phyloP scores from a whole-genome alignment of 2,888 invertebrate species.

The Eueremaeus valkanovi region DNA sequence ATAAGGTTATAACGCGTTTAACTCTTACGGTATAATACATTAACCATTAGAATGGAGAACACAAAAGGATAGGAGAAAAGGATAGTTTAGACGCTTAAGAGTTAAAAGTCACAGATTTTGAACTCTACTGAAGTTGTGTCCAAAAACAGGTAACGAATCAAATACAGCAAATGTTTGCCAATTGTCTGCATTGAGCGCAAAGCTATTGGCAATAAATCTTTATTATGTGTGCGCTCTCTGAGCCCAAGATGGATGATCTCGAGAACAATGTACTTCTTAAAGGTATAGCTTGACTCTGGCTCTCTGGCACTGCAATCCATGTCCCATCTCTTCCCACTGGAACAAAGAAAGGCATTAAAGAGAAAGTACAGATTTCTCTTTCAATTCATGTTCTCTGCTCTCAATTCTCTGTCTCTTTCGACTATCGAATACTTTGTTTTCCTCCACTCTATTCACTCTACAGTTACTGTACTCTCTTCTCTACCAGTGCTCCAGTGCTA shows the following conservation, averaged over 20 bases:
- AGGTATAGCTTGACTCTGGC: not conserved
- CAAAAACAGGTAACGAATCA: constrained; percentile 15
- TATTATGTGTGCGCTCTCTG: constrained; percentile 1
- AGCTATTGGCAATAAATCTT: constrained; percentile 9
- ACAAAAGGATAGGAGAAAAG: too few relatives aligned
- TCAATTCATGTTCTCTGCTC: constrained; percentile 1
- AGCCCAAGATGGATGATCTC: constrained; percentile 3
- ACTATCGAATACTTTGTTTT: not conserved
- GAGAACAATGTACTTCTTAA: not conserved
- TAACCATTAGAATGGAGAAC: too few relatives aligned
- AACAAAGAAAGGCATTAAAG: constrained; percentile 15
- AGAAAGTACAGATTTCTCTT: not conserved
- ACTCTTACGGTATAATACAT: not conserved
- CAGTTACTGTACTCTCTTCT: not conserved
- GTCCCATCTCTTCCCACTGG: constrained; percentile 22
- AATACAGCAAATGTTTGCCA: constrained; percentile 1
- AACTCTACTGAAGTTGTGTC: not conserved
- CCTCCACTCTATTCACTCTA: not conserved
- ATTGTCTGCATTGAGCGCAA: not conserved
- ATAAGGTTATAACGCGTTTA: not conserved
- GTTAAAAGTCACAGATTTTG: not conserved
- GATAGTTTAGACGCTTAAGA: not conserved
- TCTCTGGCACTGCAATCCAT: not conserved
- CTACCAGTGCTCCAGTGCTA: not conserved
- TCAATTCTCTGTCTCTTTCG: not conserved